phyloP scores from a whole-genome alignment of 2,113 vertebrate species.

The Lota lota region DNA sequence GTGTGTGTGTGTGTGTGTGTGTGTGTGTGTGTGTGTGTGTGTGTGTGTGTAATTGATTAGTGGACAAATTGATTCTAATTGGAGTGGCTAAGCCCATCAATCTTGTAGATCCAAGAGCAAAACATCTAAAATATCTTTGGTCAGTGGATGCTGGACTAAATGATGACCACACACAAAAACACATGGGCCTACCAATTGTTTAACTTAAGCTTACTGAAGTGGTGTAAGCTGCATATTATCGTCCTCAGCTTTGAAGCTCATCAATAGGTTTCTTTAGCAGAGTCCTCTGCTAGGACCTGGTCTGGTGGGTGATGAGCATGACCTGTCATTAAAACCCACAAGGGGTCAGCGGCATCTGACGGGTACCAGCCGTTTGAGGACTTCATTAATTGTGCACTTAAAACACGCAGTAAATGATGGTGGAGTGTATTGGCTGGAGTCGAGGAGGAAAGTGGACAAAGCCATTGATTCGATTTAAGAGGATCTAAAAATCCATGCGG shows the following conservation, averaged over 20 bases:
- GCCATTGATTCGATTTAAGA: conserved; percentile 39
- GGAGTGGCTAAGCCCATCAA: not conserved
- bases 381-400: conserved; percentile 51
- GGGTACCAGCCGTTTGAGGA: conserved; percentile 41
- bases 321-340: conserved; percentile 43
- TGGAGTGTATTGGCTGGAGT: conserved; percentile 25
- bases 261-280: conserved; percentile 37
- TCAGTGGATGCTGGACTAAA: not conserved
- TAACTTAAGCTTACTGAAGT: not conserved
- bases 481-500: too few species aligned
- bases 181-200: not conserved
- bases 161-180: not conserved
- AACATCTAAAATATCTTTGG: not conserved
- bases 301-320: conserved; percentile 36
- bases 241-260: conserved; percentile 9
- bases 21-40: too few species aligned
- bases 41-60: not conserved
- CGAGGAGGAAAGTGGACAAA: conserved; percentile 24
- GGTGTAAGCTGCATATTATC: not conserved
- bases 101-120: not conserved
- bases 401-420: conserved; percentile 37
- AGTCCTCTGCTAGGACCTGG: conserved; percentile 13
- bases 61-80: not conserved
- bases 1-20: too few species aligned
- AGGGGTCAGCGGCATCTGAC: conserved; percentile 46